Conservation (phyloP, 92 coral and sea anemone genomes). For the Plumapathes pennacea region DNA sequence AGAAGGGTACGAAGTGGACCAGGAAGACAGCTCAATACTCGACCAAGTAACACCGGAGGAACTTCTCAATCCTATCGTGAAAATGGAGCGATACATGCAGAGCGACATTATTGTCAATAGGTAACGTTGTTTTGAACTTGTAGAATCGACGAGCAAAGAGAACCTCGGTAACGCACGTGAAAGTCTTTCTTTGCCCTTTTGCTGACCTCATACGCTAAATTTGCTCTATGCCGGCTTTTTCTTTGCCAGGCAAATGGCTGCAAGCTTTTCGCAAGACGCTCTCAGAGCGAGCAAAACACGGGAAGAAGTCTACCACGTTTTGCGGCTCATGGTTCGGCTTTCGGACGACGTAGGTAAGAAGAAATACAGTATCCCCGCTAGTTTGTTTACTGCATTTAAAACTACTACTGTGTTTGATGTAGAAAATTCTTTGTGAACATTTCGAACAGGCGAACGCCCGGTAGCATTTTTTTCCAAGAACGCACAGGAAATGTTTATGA, state of each 20-base stretch:
- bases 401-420: too few species aligned
- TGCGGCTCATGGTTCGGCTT: conserved; percentile 84
- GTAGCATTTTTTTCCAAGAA: too few species aligned
- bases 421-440: too few species aligned
- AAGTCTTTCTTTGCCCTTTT: too few species aligned
- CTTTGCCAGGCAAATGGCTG: conserved; percentile 89
- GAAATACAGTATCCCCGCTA: too few species aligned
- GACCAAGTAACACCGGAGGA: conserved; percentile 88
- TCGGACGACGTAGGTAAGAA: conserved; percentile 97
- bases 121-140: conserved; percentile 43
- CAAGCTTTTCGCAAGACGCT: conserved; percentile 90
- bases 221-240: neutral
- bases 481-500: too few species aligned
- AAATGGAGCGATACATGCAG: conserved; percentile 95
- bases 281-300: conserved; percentile 73
- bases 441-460: too few species aligned
- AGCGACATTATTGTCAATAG: conserved; percentile 97
- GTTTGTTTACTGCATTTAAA: too few species aligned
- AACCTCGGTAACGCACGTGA: neutral
- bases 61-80: conserved; percentile 74
- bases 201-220: too few species aligned
- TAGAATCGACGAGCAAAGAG: too few species aligned
- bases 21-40: conserved; percentile 82
- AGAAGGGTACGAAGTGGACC: conserved; percentile 46
- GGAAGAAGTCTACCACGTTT: conserved; percentile 87